These are phyloP conservation scores for Leptodirus hochenwartii DNA, from an alignment of 2,888 invertebrate species.

Conservation along the genomic window DNA sequence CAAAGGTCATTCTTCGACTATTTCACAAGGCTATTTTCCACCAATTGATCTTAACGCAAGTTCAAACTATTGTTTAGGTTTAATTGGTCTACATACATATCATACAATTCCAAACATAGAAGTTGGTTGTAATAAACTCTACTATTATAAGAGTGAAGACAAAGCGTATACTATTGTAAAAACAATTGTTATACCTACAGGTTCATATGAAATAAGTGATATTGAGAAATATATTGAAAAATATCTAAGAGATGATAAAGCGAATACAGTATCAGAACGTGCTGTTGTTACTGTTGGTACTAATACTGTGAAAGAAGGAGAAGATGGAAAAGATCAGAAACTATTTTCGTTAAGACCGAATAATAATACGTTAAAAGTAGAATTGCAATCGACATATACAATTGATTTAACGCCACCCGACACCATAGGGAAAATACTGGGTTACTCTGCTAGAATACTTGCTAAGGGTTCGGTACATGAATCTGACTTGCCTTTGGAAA, in stretches of 20 bases:
- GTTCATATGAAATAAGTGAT: slow-evolving; percentile 9
- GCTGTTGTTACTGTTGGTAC: too few species aligned
- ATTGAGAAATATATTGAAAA: slow-evolving; percentile 8
- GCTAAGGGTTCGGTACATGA: slow-evolving; percentile 11
- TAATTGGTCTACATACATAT: slow-evolving; percentile 17
- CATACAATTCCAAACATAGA: slow-evolving; percentile 20
- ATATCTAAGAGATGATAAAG: slow-evolving; percentile 4
- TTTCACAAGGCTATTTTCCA: slow-evolving; percentile 14
- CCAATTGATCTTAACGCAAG: slow-evolving; percentile 13
- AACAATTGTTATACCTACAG: slow-evolving; percentile 8
- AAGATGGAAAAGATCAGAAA: too few species aligned
- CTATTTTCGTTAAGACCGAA: neutral
- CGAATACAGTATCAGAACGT: too few species aligned
- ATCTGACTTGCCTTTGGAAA: slow-evolving; percentile 17
- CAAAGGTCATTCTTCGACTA: slow-evolving; percentile 13
- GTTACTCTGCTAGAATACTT: slow-evolving; percentile 7
- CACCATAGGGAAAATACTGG: slow-evolving; percentile 8
- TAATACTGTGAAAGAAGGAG: too few species aligned
- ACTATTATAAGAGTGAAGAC: slow-evolving; percentile 11
- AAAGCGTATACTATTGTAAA: too few species aligned
- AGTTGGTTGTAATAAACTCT: slow-evolving; percentile 18
- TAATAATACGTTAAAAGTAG: slow-evolving; percentile 6
- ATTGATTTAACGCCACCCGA: slow-evolving; percentile 2
- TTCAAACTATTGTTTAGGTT: slow-evolving; percentile 14
- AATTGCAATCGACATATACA: too few species aligned